Evolutionary conservation across 2,113 vertebrate genomes (phyloP), one percentile per base, ranked within the genome.

Genomic region (Oriolus oriolus): DNA sequence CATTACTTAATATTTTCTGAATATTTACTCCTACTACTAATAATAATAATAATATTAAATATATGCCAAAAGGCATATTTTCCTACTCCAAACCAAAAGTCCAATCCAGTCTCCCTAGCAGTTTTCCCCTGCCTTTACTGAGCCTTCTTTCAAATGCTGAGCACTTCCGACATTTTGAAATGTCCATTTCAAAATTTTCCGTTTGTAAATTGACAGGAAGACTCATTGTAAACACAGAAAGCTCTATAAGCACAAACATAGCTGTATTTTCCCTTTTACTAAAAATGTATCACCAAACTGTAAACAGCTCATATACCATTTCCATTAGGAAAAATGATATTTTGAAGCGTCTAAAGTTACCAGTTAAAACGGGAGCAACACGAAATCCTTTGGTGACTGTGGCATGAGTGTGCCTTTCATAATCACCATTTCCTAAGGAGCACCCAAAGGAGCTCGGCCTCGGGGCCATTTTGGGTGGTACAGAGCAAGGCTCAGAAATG

Each of bases 121-220:
- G n/a, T 33, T 92, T 76, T 78, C 63, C 19, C 19, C 42, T 86
- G 79, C 76, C 60, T 89, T 89, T 86, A 52, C 76, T 69, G 54
- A 85, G 39, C 42, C 42, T 69, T 61, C 64, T 91, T 91, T 88
- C 41, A 88, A 93, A 73, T 35, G 37, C 59, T 80, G 68, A 92
- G 35, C 26, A 7, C 45, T 92, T 39, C 54, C 86, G 90, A 83
- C 37, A 33, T 79, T 93, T 68, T 85, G 54, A 74, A 87, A 79
- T 66, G 39, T 84, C 59, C 80, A 19, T 95, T 93, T 93, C 54
- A 84, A 80, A 92, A 60, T 75, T 77, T 81, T 84, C 68, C 50
- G 70, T 84, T 90, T 94, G 44, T 68, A 91, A 64, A 57, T 73
- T 78, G 70, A 53, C 87, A 39, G 50, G 75, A 91, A 85, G 56